Evolutionary conservation across 2,888 invertebrate genomes (phyloP), one percentile per base, ranked within the genome.

Genomic region (Rhagonycha lutea): DNA sequence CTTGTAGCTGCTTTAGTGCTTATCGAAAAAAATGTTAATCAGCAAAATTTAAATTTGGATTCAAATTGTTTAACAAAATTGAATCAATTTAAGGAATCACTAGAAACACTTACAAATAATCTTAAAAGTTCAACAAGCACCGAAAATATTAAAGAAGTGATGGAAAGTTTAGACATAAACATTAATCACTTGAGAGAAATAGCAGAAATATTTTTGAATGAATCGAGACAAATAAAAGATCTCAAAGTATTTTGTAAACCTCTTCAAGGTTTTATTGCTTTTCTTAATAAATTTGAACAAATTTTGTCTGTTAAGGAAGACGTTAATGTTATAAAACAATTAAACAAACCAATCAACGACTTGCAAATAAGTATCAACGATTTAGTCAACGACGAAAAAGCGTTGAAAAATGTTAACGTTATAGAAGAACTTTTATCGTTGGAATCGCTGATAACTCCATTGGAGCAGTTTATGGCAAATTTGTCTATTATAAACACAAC

Each of bases 291-390:
- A 29, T 14, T 26, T 11, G 70, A 70, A 62, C 10, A 62, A 62
- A 28, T 4, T 9, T 11, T 26, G 11, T 23, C 32, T 10, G 24
- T 24, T 14, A 63, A 72, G 12, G 29, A n/a, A 5, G 14, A 23
- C 12, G 11, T 61, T 3, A 29, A 14, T 28, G 23, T 14, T 0
- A 14, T 12, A 47, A 11, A 67, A 11, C 65, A 78, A 69, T 62
- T 77, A 14, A 77, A 71, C 11, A 61, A 69, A 28, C 75, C 75
- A 1, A 69, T 76, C 18, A 12, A 14, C 9, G 71, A 74, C 18
- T 72, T 78, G 32, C 76, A 76, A 63, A 29, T 62, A 23, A 71
- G 32, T 62, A 69, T 78, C 14, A 32, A 73, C 29, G 32, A 70
- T 11, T 74, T 76, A 61, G 65, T 73, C n/a, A 12, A 23, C 3